Evolutionary conservation across 2,888 invertebrate genomes (phyloP), one percentile per base, ranked within the genome.

Genomic region (Calameuta pallipes): DNA sequence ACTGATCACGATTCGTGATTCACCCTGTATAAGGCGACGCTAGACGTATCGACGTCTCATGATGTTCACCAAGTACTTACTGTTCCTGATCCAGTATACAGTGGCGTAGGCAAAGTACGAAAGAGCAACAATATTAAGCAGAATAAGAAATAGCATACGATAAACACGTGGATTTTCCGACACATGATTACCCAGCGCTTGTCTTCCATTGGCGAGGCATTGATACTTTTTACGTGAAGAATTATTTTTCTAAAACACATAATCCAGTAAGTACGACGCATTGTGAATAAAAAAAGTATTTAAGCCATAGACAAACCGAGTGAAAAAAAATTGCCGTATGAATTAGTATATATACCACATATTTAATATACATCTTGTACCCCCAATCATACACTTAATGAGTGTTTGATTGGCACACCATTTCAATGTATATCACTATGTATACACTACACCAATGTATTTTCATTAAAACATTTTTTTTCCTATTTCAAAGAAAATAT

Each of bases 71-170:
- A 23, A 15, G 56, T 74, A 86, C 87, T 77, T 75, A 89, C 89
- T 81, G 30, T 85, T 78, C 0, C 81, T 81, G 13, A 74, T 78
- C 90, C 90, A 91, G 80, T 90, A 84, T n/a, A 86, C 9, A 11
- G 82, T 87, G 1, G 91, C 91, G 77, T 85, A 88, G 13, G 80
- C 76, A 15, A 90, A 80, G 77, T 91, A 91, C 15, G 80, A 80
- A 35, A 91, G 4, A 23, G 89, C 77, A 2, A 80, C n/a, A 11
- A 82, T 34, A 78, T 91, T 87, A 3, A 90, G 13, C 12, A 86
- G 31, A 33, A 84, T 35, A 68, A 87, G 71, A 4, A 79, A 74
- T 11, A 84, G 23, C 3, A 73, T 79, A 69, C 81, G 86, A n/a
- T 83, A 69, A 4, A 73, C 12, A 73, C 71, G 80, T 12, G 69